These are phyloP conservation scores for Salvator merianae DNA, from an alignment of 2,113 vertebrate species.

Conservation along the genomic window DNA sequence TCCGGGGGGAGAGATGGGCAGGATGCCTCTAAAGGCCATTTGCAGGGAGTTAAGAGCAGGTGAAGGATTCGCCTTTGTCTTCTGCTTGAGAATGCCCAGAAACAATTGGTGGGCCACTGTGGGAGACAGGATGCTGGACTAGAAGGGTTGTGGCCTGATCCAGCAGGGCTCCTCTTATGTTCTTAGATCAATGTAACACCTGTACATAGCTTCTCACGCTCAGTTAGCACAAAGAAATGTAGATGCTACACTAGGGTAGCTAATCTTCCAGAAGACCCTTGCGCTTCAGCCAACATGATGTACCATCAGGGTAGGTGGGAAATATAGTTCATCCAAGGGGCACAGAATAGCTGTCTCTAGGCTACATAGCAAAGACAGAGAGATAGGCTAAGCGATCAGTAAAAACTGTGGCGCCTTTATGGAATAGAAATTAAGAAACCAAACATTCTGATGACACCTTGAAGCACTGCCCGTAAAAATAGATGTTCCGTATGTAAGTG, in stretches of 20 bases:
- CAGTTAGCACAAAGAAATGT: too few species aligned
- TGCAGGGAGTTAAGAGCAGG: too few species aligned
- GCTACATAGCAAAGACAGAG: background rate
- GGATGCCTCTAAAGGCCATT: too few species aligned
- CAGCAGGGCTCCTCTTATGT: too few species aligned
- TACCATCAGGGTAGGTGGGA: background rate
- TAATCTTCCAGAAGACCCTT: background rate
- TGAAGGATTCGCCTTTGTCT: too few species aligned
- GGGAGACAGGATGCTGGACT: too few species aligned
- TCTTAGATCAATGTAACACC: too few species aligned
- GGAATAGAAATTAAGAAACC: slow-evolving; percentile 5
- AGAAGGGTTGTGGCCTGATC: too few species aligned
- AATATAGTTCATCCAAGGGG: background rate
- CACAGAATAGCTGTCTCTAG: background rate
- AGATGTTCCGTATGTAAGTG: slow-evolving; percentile 23
- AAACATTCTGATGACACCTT: slow-evolving; percentile 20
- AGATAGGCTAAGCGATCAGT: background rate
- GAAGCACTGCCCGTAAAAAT: slow-evolving; percentile 15
- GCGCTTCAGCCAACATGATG: background rate
- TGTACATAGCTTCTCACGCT: too few species aligned
- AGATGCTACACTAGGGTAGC: background rate
- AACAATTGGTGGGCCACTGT: too few species aligned
- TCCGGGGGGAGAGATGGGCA: too few species aligned
- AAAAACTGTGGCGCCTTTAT: background rate
- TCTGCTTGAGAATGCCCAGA: too few species aligned